These are phyloP conservation scores for Parnassius smintheus DNA, from an alignment of 2,888 invertebrate genomes.

Conservation along the genomic window DNA sequence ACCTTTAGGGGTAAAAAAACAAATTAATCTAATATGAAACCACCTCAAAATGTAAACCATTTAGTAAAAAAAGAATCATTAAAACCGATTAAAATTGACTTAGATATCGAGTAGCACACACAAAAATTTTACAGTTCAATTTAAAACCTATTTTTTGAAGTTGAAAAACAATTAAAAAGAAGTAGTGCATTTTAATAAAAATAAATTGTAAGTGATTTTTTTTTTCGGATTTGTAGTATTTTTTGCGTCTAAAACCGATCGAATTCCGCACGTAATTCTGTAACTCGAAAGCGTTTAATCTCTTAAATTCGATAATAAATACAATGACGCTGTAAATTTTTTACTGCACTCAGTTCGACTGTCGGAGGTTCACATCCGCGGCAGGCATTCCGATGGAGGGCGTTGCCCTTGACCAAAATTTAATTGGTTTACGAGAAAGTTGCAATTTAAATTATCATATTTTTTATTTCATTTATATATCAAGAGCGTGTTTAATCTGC, in stretches of 20 bases:
- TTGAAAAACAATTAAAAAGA: too few species aligned
- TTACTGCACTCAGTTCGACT: conserved; percentile 9
- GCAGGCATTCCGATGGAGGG: conserved; percentile 26
- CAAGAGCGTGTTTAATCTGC: too few species aligned
- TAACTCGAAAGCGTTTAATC: conserved; percentile 10
- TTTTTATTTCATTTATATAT: too few species aligned
- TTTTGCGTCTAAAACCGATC: not conserved
- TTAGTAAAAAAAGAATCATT: too few species aligned
- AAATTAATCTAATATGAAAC: too few species aligned
- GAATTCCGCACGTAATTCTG: conserved; percentile 1
- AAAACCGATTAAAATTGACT: too few species aligned
- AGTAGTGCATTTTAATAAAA: too few species aligned
- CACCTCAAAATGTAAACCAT: too few species aligned
- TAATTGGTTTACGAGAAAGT: conserved; percentile 16
- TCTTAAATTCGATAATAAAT: conserved; percentile 14
- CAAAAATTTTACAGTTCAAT: too few species aligned
- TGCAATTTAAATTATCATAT: not conserved
- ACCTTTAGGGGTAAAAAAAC: too few species aligned
- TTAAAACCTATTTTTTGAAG: too few species aligned
- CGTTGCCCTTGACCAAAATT: conserved; percentile 26
- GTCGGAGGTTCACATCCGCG: conserved; percentile 27
- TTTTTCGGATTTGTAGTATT: not conserved
- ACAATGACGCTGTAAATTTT: conserved; percentile 19
- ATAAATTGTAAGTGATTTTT: not conserved
- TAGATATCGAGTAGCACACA: too few species aligned